Base-by-base conservation (phyloP, 2,797 vertebrate genomes). In the Poecilia velifera region DNA sequence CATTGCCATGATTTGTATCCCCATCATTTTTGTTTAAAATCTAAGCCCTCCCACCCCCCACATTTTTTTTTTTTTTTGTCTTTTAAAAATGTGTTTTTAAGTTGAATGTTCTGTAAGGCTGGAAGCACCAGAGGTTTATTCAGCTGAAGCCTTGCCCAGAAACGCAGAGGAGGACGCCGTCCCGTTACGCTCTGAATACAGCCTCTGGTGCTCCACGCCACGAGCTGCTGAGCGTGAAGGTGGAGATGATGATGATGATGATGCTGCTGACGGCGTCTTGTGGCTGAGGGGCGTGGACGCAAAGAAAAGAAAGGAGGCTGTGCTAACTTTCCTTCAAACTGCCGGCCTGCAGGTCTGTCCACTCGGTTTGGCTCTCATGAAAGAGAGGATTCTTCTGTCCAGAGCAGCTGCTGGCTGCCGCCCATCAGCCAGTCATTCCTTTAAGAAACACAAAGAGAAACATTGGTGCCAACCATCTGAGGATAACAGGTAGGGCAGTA, bases 401-500 rank as follows among this genome's bases (percentile, higher is more conserved):
- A 81, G 91, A 87, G 81, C 81, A 86, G 87, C 87, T 74, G 84
- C 73, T 82, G 72, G 53, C 83, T 74, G 82, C 88, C 87, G 91
- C 85, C 88, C 82, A 78, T 91, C 89, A 89, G 90, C 89, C 82
- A 91, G 88, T 90, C 70, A 91, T 82, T 90, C 89, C 71, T 77
- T 66, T 10, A 70, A 72, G 74, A 74, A 77, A 36, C 51, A 76
- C 46, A 76, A 39, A 59, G 49, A 57, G 76, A 74, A 64, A 91
- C 90, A 91, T 91, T 76, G 88, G 92, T 93, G 91, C 91, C 93
- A 91, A 91, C 91, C 88, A 91, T 92, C 87, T 90, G 86, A 93
- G 80, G 81, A 86, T 72, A 55, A 91, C 90, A 89, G 81, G 85
- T 84, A 84, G 80, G 84, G 84, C 84, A 88, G 77, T 90, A 86